phyloP scores from a whole-genome alignment of 1,140 invertebrate species.

The Trinorchestia longiramus region DNA sequence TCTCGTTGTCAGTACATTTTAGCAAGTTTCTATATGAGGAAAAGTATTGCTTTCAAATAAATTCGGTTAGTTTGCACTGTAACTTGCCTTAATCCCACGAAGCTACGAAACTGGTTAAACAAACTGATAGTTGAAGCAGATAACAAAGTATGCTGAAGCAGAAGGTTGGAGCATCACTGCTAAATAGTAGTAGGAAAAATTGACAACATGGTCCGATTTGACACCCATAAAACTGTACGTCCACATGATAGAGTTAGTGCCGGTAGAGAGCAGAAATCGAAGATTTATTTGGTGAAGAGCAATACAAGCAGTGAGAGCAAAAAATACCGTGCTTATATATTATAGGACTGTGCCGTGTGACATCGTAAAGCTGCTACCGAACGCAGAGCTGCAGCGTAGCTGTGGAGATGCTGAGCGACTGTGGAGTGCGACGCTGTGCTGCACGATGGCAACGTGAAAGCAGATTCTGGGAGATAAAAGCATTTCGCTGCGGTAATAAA shows the following conservation, averaged over 20 bases:
- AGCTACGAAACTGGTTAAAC: neutral
- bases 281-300: neutral
- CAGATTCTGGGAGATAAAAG: neutral
- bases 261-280: too few species aligned
- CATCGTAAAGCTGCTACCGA: neutral
- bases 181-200: neutral
- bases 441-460: neutral
- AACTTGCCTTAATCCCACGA: neutral
- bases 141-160: too few species aligned
- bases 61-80: neutral
- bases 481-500: neutral
- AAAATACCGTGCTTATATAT: neutral
- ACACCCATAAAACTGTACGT: neutral
- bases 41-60: neutral
- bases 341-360: neutral
- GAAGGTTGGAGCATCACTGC: neutral
- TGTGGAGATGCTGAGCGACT: neutral
- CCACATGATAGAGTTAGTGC: neutral
- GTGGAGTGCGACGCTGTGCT: neutral
- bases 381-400: neutral
- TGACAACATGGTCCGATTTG: neutral
- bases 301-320: neutral
- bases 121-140: neutral
- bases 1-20: neutral
- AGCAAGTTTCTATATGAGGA: neutral